Percentiles rank a stretch among this genome's conserved stretches.
phyloP scores from a whole-genome alignment of 2,797 vertebrate genomes.

The Danio jaintianensis region DNA sequence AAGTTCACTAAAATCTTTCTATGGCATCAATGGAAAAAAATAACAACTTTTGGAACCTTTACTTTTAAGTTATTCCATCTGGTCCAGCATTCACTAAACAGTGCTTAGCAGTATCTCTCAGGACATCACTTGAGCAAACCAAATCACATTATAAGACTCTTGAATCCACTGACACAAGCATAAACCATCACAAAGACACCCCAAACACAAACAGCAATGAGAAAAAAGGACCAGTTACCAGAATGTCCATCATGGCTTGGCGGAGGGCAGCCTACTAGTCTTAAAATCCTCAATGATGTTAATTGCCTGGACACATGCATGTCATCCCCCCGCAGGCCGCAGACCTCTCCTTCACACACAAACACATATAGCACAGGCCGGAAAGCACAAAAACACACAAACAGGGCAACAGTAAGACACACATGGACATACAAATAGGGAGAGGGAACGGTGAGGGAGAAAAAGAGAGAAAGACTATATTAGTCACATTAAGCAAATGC shows the following conservation, averaged over 20 bases:
- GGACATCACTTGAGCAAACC: neutral
- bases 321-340: slow-evolving; percentile 67
- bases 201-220: slow-evolving; percentile 43
- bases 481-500: slow-evolving; percentile 51
- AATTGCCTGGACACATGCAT: slow-evolving; percentile 74
- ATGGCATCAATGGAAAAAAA: neutral
- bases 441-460: slow-evolving; percentile 47
- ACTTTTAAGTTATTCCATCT: neutral
- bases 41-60: no score
- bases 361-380: slow-evolving; percentile 45
- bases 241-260: slow-evolving; percentile 79
- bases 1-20: neutral
- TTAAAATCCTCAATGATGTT: slow-evolving; percentile 77
- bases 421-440: slow-evolving; percentile 39
- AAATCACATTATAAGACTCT: slow-evolving; percentile 2
- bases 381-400: slow-evolving; percentile 44
- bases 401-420: slow-evolving; percentile 28
- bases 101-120: neutral
- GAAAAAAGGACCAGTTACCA: slow-evolving; percentile 72
- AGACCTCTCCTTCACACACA: slow-evolving; percentile 64
- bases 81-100: neutral
- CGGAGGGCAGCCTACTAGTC: slow-evolving; percentile 72
- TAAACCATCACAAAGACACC: slow-evolving; percentile 35
- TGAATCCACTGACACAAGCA: slow-evolving; percentile 10
- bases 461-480: slow-evolving; percentile 41